Evolutionary conservation across 1,140 invertebrate genomes (phyloP), one percentile per base, ranked within the genome.

Genomic region (Drosophila kurseongensis): DNA sequence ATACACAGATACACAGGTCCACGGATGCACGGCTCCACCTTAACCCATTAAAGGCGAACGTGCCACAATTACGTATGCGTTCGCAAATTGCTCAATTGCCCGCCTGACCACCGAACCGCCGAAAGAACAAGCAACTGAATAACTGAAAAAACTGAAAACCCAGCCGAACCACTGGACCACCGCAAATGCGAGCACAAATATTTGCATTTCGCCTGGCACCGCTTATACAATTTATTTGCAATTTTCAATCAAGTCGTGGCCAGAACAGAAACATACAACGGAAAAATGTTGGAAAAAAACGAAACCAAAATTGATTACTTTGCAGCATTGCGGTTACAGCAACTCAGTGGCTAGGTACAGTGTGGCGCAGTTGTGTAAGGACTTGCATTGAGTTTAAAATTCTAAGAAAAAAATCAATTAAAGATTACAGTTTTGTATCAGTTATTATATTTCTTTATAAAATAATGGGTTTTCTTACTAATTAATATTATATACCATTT

Each of bases 181-280:
- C 72, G 59, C 72, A 75, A 73, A 75, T 48, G 47, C 68, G 72
- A 59, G 54, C 63, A 55, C 47, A 80, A 50, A 80, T 73, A 89
- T 88, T 84, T 89, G 74, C 80, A 89, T 89, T 88, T 82, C 38
- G 76, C 65, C 61, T 59, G 77, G 57, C 75, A 78, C 75, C 83
- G 83, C 71, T 88, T 89, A 89, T 90, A 84, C 84, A 89, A 89
- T 89, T 89, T 89, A 89, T 89, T 89, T 89, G 66, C 85, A 89
- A 89, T 89, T 89, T 89, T 89, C 84, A 89, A 89, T 89, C 84
- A 89, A 88, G 77, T 89, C 80, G 82, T 86, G 82, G 79, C 76
- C 80, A 84, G 82, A 83, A 72, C 80, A 72, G 65, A 59, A 72
- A 59, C 42, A 59, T 10, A 50, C 18, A 52, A 54, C 66, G 27